phyloP scores from a whole-genome alignment of 2,797 vertebrate species.

The Falco cherrug region DNA sequence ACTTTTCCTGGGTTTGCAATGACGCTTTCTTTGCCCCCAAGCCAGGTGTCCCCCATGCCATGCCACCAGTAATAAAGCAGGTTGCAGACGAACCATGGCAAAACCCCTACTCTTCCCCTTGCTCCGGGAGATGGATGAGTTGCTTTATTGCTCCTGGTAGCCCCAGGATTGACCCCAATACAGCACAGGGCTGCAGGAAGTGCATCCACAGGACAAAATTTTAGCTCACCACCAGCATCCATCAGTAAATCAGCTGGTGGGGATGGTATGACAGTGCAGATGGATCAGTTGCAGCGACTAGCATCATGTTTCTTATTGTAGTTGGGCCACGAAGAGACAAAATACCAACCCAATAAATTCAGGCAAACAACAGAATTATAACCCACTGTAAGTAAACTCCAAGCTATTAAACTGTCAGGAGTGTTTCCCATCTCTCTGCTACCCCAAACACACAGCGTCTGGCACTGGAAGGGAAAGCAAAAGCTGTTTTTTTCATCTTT shows the following conservation, averaged over 20 bases:
- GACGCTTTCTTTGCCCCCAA: background rate
- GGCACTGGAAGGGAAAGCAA: background rate
- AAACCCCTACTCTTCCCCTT: background rate
- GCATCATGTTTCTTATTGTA: background rate
- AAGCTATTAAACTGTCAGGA: constrained; percentile 35
- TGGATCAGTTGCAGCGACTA: fast-evolving
- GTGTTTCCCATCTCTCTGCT: background rate
- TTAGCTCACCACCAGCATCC: background rate
- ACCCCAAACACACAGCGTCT: background rate
- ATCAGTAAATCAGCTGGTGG: background rate
- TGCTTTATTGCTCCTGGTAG: background rate
- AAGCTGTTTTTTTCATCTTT: background rate
- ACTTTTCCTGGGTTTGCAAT: background rate
- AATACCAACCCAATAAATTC: background rate
- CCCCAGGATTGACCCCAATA: background rate
- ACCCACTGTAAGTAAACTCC: background rate
- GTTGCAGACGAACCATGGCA: background rate
- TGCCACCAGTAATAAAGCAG: background rate
- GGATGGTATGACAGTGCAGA: fast-evolving
- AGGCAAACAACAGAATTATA: background rate
- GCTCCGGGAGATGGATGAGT: background rate
- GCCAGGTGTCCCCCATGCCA: fast-evolving
- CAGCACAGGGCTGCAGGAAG: background rate
- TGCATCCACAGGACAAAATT: background rate
- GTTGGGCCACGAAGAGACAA: background rate